Percentiles rank a stretch among this genome's conserved stretches.
Conservation (phyloP, 2,113 vertebrate species). For the Elaphurus davidianus region DNA sequence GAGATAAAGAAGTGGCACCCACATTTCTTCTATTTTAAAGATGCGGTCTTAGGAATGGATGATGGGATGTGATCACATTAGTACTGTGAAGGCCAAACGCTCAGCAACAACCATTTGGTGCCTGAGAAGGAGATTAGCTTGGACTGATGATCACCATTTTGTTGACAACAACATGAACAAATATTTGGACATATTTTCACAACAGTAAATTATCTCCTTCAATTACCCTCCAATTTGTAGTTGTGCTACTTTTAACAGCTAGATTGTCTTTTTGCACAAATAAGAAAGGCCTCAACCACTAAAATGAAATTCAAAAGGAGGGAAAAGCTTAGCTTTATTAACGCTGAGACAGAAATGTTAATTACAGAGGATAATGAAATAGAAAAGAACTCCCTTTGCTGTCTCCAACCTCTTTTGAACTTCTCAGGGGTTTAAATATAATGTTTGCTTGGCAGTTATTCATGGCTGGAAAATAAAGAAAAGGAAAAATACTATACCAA, state of each 20-base stretch:
- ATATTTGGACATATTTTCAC: slow-evolving; percentile 73
- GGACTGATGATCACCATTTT: slow-evolving; percentile 35
- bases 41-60: neutral
- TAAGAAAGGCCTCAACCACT: slow-evolving; percentile 65
- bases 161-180: slow-evolving; percentile 42
- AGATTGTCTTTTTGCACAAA: slow-evolving; percentile 67
- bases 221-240: slow-evolving; percentile 60
- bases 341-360: slow-evolving; percentile 67
- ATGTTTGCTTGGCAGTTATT: slow-evolving; percentile 57
- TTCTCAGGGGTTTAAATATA: slow-evolving; percentile 68
- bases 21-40: neutral
- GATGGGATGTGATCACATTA: neutral
- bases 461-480: slow-evolving; percentile 57
- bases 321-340: slow-evolving; percentile 63
- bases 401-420: slow-evolving; percentile 64
- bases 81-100: neutral
- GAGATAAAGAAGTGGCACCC: neutral
- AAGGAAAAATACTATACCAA: slow-evolving; percentile 35
- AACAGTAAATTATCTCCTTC: slow-evolving; percentile 65
- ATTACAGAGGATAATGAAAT: slow-evolving; percentile 71
- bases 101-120: neutral
- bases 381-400: slow-evolving; percentile 69
- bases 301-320: slow-evolving; percentile 59
- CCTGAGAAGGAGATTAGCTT: neutral
- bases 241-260: slow-evolving; percentile 66